Percentiles rank a stretch among this genome's conserved stretches.
These are phyloP conservation scores for Aphelinus certus DNA, from an alignment of 1,140 invertebrate species.

Conservation along the genomic window DNA sequence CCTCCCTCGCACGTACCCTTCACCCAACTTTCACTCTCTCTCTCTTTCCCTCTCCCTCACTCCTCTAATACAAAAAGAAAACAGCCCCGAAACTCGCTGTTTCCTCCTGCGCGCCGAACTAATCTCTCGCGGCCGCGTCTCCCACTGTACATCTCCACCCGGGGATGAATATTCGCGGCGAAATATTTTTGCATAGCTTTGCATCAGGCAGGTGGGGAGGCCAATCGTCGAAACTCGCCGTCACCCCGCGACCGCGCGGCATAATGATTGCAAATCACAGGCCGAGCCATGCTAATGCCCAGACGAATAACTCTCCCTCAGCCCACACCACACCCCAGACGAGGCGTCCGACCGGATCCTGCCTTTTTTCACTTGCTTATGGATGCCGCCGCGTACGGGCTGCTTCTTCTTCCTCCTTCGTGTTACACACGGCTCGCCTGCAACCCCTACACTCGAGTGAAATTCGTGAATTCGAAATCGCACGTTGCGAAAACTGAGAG, in stretches of 20 bases:
- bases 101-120: background rate
- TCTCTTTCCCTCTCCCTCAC: too few relatives aligned
- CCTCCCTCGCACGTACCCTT: too few relatives aligned
- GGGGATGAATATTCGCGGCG: conserved; percentile 20
- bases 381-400: background rate
- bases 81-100: too few relatives aligned
- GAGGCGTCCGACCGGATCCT: conserved; percentile 7
- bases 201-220: background rate
- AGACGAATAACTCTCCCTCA: too few relatives aligned
- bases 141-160: background rate
- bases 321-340: too few relatives aligned
- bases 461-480: too few relatives aligned
- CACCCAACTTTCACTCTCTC: too few relatives aligned
- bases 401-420: too few relatives aligned
- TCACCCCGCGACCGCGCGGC: conserved; percentile 1
- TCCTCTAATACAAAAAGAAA: too few relatives aligned
- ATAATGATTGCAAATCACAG: conserved; percentile 31
- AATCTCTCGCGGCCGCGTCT: background rate
- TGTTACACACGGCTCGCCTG: too few relatives aligned
- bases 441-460: too few relatives aligned
- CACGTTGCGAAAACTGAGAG: too few relatives aligned
- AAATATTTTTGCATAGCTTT: conserved; percentile 35
- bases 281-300: background rate
- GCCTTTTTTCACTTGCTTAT: conserved; percentile 31
- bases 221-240: conserved; percentile 9